These are phyloP conservation scores for Chelonus formosanus DNA, from an alignment of 2,888 invertebrate genomes.

Conservation along the genomic window DNA sequence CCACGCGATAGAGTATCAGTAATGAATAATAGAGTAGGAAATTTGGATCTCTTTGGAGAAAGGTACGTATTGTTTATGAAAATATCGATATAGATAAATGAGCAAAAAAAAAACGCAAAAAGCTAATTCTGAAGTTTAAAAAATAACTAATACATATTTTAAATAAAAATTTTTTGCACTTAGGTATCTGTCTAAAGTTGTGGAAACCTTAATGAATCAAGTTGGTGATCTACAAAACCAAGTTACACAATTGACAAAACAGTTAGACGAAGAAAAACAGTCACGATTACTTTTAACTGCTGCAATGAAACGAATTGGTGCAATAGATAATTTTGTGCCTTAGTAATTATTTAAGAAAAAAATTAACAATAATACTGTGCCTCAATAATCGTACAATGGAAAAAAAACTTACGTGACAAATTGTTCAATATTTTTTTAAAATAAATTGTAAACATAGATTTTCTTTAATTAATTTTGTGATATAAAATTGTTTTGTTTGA, in stretches of 20 bases:
- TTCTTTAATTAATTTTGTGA: no score
- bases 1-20: slow-evolving; percentile 59
- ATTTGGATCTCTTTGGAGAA: slow-evolving; percentile 59
- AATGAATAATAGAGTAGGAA: slow-evolving; percentile 55
- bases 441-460: no score
- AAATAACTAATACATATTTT: background rate
- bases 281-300: slow-evolving; percentile 65
- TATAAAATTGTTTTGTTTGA: no score
- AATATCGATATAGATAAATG: background rate
- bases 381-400: no score
- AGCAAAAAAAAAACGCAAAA: slow-evolving; percentile 22
- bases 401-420: no score
- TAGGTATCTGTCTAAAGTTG: slow-evolving; percentile 79
- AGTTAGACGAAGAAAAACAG: slow-evolving; percentile 75
- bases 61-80: slow-evolving; percentile 52
- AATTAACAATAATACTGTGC: no score
- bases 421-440: no score
- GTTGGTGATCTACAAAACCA: slow-evolving; percentile 73
- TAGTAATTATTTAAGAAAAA: slow-evolving; percentile 31
- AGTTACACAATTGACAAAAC: slow-evolving; percentile 70
- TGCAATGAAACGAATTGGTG: slow-evolving; percentile 59
- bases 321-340: slow-evolving; percentile 51
- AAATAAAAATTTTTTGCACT: background rate
- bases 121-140: slow-evolving; percentile 46
- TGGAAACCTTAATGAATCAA: slow-evolving; percentile 80